Evolutionary conservation across 2,797 vertebrate species (phyloP).

Genomic region (Anabas testudineus): DNA sequence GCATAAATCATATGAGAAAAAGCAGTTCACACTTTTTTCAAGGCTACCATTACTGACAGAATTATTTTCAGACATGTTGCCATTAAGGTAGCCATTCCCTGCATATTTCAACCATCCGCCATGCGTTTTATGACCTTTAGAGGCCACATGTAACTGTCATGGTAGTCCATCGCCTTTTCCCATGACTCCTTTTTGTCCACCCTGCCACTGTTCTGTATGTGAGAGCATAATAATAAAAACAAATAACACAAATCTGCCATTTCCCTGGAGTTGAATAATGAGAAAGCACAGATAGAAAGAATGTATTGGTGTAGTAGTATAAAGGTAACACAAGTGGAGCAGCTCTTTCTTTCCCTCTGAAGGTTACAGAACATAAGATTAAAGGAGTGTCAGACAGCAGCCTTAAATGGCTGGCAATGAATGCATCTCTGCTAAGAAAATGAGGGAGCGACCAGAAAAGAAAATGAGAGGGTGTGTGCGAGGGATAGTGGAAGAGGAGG

Average conservation of each 20-base stretch:
- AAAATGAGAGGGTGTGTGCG: conserved; percentile 49
- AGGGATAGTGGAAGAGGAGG: conserved; percentile 54
- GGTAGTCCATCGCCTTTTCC: conserved; percentile 46
- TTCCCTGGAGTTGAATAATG: conserved; percentile 52
- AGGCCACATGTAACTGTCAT: conserved; percentile 29
- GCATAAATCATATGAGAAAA: conserved; percentile 25
- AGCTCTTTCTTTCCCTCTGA: conserved; percentile 66
- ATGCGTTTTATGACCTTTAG: conserved; percentile 18
- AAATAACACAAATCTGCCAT: conserved; percentile 73
- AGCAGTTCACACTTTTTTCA: conserved; percentile 12
- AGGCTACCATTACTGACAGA: conserved; percentile 17
- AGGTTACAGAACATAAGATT: conserved; percentile 84
- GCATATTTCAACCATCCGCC: conserved; percentile 10
- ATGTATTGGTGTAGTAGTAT: conserved; percentile 55
- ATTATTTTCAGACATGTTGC: conserved; percentile 35
- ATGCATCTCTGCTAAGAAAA: conserved; percentile 67
- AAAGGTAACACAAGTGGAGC: conserved; percentile 69
- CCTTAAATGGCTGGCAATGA: conserved; percentile 74
- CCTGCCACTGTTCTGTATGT: conserved; percentile 50
- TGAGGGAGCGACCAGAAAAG: conserved; percentile 37
- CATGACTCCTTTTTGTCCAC: conserved; percentile 39
- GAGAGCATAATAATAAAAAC: conserved; percentile 79
- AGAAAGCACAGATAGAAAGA: conserved; percentile 50
- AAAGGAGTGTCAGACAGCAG: conserved; percentile 80
- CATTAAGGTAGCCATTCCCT: conserved; percentile 4